Base-by-base conservation (phyloP, 2,113 vertebrate genomes). In the Murina feae region DNA sequence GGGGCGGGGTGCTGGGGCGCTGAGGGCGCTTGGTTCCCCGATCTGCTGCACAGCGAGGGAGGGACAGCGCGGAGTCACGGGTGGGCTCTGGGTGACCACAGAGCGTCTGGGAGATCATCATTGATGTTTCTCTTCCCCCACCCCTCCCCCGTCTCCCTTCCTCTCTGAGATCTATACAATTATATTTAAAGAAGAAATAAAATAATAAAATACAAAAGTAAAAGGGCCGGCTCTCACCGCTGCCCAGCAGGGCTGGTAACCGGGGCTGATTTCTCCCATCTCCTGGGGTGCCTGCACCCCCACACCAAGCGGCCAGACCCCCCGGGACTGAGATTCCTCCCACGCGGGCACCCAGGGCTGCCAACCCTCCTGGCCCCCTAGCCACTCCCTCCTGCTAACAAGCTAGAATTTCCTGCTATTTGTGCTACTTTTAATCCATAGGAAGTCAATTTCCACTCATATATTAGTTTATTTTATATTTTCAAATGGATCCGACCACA, bases 391-490 rank as follows among this genome's bases (percentile, higher is more conserved):
- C 96, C 95, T 78, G 92, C 94, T 98, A 97, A 98, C 98, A 98
- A 98, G 97, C 96, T 83, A 96, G 97, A 85, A 97, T 98, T 98
- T 97, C 97, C 97, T 97, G 94, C 97, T 84, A 98, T 98, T 98
- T 98, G 98, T 96, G 93, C 95, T 93, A 97, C 98, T 98, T 98
- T 99, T 99, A 99, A 99, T 99, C 99, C 98, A 98, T 98, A 98
- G 98, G 99, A 99, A 99, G 99, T 98, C 98, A 98, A 98, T 99
- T 98, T 98, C 98, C 97, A 98, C 98, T 98, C 98, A 98, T 98
- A 98, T 98, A 98, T 98, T 98, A 98, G 98, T 98, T 99, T 98
- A 99, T 99, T 99, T 99, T 99, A 99, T 99, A 99, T 99, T 99
- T 99, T 98, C 98, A 99, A 99, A 99, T 99, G 98, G 99, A 99